Percentiles rank a stretch among this genome's conserved stretches.
phyloP scores from a whole-genome alignment of 1,140 invertebrate species.

The Trichogramma pretiosum region DNA sequence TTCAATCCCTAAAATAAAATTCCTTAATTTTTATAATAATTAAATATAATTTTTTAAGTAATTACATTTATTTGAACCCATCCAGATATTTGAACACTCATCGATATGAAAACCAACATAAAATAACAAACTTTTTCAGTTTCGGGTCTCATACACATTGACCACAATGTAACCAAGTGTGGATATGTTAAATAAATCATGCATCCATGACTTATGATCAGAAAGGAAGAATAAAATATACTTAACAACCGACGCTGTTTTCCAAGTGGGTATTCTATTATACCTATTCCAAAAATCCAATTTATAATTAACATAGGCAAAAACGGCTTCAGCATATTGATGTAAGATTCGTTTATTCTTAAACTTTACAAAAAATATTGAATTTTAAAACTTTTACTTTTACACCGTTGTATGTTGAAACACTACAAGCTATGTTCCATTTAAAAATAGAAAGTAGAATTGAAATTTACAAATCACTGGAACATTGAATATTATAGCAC shows the following conservation, averaged over 20 bases:
- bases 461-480: too few species aligned
- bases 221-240: conserved; percentile 2
- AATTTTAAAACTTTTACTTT: not conserved
- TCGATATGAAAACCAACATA: not conserved
- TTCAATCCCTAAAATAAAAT: conserved; percentile 4
- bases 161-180: not conserved
- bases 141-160: not conserved
- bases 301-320: conserved; percentile 1
- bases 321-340: not conserved
- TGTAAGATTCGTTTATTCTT: not conserved
- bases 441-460: too few species aligned
- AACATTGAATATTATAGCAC: too few species aligned
- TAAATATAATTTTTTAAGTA: not conserved
- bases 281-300: conserved; percentile 12
- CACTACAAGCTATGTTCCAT: too few species aligned
- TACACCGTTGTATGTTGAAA: too few species aligned
- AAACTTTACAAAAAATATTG: not conserved
- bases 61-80: conserved; percentile 3
- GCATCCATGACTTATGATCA: not conserved
- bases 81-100: not conserved
- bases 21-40: not conserved
- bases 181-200: not conserved
- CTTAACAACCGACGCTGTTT: conserved; percentile 1
- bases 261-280: conserved; percentile 12
- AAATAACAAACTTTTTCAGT: not conserved